phyloP scores from a whole-genome alignment of 2,113 vertebrate species.

The Gobio gobio region DNA sequence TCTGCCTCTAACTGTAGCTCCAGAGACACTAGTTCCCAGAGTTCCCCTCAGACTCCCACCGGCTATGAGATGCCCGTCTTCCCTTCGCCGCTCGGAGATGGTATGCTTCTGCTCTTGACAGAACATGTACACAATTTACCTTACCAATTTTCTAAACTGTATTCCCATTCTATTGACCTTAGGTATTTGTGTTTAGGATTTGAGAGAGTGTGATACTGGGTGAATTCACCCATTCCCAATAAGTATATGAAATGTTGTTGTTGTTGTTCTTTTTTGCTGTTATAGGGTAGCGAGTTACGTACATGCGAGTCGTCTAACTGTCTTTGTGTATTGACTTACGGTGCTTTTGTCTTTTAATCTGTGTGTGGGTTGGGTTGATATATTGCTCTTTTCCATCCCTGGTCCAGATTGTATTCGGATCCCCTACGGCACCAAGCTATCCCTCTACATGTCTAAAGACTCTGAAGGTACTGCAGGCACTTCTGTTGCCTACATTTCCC shows the following conservation, averaged over 20 bases:
- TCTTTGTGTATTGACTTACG: slow-evolving; percentile 52
- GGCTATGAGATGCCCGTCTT: slow-evolving; percentile 85
- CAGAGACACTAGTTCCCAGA: slow-evolving; percentile 87
- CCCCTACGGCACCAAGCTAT: slow-evolving; percentile 84
- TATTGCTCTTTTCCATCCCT: slow-evolving; percentile 77
- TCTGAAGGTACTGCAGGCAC: slow-evolving; percentile 79
- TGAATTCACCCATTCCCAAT: neutral
- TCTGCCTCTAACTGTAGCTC: slow-evolving; percentile 87
- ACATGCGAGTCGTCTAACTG: slow-evolving; percentile 34
- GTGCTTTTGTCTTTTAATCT: slow-evolving; percentile 47
- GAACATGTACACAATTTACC: slow-evolving; percentile 41
- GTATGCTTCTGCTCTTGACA: slow-evolving; percentile 70
- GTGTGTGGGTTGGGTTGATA: slow-evolving; percentile 61
- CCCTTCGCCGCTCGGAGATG: slow-evolving; percentile 86
- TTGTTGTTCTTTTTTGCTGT: neutral
- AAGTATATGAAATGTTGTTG: neutral
- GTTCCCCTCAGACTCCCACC: slow-evolving; percentile 89
- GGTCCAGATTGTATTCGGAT: slow-evolving; percentile 86
- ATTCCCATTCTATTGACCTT: neutral
- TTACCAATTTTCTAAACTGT: too few relatives aligned
- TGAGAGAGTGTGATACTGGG: neutral
- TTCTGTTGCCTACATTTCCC: slow-evolving; percentile 51
- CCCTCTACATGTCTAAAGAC: slow-evolving; percentile 84
- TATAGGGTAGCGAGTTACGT: neutral
- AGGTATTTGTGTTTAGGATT: neutral